These are phyloP conservation scores for Nematopogon swammerdamellus DNA, from an alignment of 2,888 invertebrate genomes.

Conservation along the genomic window DNA sequence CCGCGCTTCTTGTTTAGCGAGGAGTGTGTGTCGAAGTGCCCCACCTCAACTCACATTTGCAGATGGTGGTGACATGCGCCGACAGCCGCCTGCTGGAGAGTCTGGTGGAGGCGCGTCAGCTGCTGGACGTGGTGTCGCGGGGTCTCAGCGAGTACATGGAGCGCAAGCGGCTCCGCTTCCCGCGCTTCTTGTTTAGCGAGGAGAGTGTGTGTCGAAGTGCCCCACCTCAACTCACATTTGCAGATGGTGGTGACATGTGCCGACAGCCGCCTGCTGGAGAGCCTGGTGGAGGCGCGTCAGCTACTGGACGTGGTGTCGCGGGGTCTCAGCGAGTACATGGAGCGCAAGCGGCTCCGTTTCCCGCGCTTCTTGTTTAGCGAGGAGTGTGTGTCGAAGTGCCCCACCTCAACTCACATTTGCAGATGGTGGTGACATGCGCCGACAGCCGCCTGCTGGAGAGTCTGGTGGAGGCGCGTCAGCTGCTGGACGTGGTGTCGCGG, in stretches of 20 bases:
- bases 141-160: too few relatives aligned
- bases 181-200: too few relatives aligned
- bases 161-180: slow-evolving; percentile 68
- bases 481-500: slow-evolving; percentile 70
- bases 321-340: slow-evolving; percentile 72
- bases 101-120: too few relatives aligned
- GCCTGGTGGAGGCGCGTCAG: slow-evolving; percentile 65
- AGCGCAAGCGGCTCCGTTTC: slow-evolving; percentile 65
- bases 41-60: too few relatives aligned
- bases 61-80: slow-evolving; percentile 65
- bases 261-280: slow-evolving; percentile 64
- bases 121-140: too few relatives aligned
- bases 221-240: too few relatives aligned
- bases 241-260: slow-evolving; percentile 65
- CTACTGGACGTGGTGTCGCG: slow-evolving; percentile 70
- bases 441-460: slow-evolving; percentile 66
- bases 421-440: slow-evolving; percentile 64
- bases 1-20: too few relatives aligned
- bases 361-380: slow-evolving; percentile 52
- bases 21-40: too few relatives aligned
- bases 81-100: slow-evolving; percentile 66
- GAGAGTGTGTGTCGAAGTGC: too few relatives aligned
- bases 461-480: slow-evolving; percentile 64
- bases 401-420: slow-evolving; percentile 5
- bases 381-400: too few relatives aligned